Conservation (phyloP, 1,140 invertebrate genomes). For the Phymorhynchus buccinoides region DNA sequence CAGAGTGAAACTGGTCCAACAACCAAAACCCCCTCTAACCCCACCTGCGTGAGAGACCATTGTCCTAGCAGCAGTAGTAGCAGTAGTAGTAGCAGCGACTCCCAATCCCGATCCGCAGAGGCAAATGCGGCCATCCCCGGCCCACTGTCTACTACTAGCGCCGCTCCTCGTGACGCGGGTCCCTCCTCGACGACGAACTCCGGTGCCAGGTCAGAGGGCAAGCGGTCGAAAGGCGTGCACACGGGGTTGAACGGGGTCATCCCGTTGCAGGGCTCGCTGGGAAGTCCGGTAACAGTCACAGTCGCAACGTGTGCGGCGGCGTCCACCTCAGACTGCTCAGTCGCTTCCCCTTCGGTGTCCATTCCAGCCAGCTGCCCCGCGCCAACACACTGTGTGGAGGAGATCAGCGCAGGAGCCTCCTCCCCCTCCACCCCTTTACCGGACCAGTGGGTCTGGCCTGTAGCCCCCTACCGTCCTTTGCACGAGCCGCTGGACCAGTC, state of each 20-base stretch:
- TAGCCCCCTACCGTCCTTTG: background rate
- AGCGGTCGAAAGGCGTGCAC: constrained; percentile 26
- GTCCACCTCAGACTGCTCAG: background rate
- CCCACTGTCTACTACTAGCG: no score
- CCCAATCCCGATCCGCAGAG: no score
- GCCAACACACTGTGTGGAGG: background rate
- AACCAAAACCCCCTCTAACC: background rate
- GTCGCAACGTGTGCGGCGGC: background rate
- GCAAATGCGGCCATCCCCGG: no score
- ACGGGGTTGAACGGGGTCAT: constrained; percentile 40
- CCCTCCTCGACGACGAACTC: no score
- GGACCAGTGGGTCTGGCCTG: background rate
- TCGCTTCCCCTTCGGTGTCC: background rate
- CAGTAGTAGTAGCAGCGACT: background rate
- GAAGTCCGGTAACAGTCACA: background rate
- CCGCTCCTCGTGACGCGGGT: no score
- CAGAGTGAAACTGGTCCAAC: background rate
- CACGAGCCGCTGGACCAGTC: background rate
- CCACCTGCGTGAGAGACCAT: background rate
- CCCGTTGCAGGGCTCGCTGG: background rate
- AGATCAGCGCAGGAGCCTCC: background rate
- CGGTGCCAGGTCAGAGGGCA: background rate
- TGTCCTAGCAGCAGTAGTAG: background rate
- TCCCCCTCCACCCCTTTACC: no score
- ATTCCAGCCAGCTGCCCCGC: background rate